phyloP scores from a whole-genome alignment of 2,888 invertebrate species.

The Palloptera scutellata region DNA sequence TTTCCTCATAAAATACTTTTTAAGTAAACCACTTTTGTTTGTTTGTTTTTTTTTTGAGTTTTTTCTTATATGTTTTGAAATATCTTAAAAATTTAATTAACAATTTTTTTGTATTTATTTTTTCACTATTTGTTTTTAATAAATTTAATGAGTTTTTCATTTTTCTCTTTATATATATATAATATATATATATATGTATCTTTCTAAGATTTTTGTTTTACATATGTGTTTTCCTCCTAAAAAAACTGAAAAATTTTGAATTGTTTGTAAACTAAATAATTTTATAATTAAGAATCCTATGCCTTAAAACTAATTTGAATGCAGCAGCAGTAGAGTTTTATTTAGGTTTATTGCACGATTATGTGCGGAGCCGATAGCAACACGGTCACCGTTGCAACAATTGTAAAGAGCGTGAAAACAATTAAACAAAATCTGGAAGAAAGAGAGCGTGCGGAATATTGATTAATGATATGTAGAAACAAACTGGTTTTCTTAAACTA shows the following conservation, averaged over 20 bases:
- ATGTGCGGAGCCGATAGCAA: constrained; percentile 92
- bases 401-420: constrained; percentile 93
- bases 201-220: constrained; percentile 33
- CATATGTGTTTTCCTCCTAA: constrained; percentile 12
- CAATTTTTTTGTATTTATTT: constrained; percentile 45
- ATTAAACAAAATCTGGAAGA: constrained; percentile 86
- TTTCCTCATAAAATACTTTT: constrained; percentile 45
- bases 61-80: constrained; percentile 37
- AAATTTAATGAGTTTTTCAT: constrained; percentile 31
- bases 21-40: constrained; percentile 42
- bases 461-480: not conserved
- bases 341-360: constrained; percentile 81
- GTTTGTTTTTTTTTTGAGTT: constrained; percentile 26
- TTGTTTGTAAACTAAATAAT: constrained; percentile 6
- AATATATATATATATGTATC: constrained; percentile 27
- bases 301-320: constrained; percentile 36
- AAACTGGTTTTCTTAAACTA: too few relatives aligned
- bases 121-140: constrained; percentile 18
- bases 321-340: constrained; percentile 19
- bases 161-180: constrained; percentile 29
- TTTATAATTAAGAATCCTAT: constrained; percentile 32
- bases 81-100: constrained; percentile 61
- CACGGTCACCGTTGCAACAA: constrained; percentile 91
- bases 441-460: constrained; percentile 24
- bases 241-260: constrained; percentile 15